Evolutionary conservation across 1,140 invertebrate genomes (phyloP), one percentile per base, ranked within the genome.

Genomic region (Medauroidea extradentata): DNA sequence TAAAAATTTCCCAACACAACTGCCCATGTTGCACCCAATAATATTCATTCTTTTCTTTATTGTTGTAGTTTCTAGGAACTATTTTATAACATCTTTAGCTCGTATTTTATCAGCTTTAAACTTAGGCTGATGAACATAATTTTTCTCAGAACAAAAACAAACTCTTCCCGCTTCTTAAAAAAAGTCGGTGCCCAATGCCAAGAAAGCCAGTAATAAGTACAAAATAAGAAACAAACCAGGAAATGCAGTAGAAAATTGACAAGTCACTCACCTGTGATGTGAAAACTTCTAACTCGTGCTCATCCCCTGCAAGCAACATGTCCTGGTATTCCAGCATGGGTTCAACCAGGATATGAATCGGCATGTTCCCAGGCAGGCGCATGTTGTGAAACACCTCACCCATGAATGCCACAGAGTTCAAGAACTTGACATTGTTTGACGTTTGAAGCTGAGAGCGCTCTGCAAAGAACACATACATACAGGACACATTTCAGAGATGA

Each of bases 211-310:
- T 14, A 50, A 2, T 5, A 14, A 3, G n/a, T n/a, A 50, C 2
- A 2, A 2, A n/a, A 50, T 14, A 2, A 51, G 4, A 16, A 8
- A 52, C 11, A n/a, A n/a, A n/a, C n/a, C n/a, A n/a, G n/a, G 25
- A 34, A 13, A 34, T 27, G 13, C 9, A 24, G 14, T 52, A 25
- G 21, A 13, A 27, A 52, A n/a, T 14, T 25, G 5, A 52, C 49
- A 52, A 23, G 21, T 50, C 14, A 2, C 13, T 18, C 16, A 53
- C 53, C 29, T 39, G 53, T 11, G 53, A 43, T 44, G 53, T 55
- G 27, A 55, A 55, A n/a, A 55, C 21, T 7, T 55, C 53, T 14
- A 55, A 8, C 19, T 55, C 53, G 27, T 55, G 53, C 44, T 55
- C 53, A 3, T 55, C 53, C 5, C 53, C 53, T n/a, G 29, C n/a